These are phyloP conservation scores for Cremastinae sp. DNA, from an alignment of 2,888 invertebrate species.

Conservation along the genomic window DNA sequence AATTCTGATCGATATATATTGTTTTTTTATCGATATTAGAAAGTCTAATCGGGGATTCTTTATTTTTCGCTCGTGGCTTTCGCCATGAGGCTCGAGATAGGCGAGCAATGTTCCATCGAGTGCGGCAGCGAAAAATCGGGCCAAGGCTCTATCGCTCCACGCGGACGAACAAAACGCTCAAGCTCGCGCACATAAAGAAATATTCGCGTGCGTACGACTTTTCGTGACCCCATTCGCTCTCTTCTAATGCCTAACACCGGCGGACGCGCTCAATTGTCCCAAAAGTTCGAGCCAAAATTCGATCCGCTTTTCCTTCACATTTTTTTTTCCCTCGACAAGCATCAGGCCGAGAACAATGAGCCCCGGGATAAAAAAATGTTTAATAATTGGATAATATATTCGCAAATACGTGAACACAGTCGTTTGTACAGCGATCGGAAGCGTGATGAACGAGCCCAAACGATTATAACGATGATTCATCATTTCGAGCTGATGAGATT, in stretches of 20 bases:
- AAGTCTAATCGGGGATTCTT: background rate
- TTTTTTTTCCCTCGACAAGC: background rate
- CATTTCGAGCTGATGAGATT: constrained; percentile 29
- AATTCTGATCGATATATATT: background rate
- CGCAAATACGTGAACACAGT: constrained; percentile 12
- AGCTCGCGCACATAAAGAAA: constrained; percentile 26
- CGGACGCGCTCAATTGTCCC: background rate
- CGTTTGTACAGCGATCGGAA: constrained; percentile 30
- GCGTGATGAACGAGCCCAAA: constrained; percentile 31
- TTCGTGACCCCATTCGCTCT: constrained; percentile 61
- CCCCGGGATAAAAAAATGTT: constrained; percentile 17
- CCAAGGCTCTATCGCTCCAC: constrained; percentile 66
- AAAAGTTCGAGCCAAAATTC: too few species aligned
- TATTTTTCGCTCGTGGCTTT: background rate
- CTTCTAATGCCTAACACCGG: background rate
- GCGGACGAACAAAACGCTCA: constrained; percentile 37
- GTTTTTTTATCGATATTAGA: background rate
- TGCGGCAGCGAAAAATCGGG: constrained; percentile 61
- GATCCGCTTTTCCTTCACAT: background rate
- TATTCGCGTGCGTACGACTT: constrained; percentile 66
- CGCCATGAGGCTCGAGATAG: constrained; percentile 37
- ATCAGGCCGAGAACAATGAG: constrained; percentile 3
- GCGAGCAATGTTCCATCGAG: constrained; percentile 55
- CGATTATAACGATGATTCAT: constrained; percentile 24
- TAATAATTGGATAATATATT: constrained; percentile 12